phyloP scores from a whole-genome alignment of 2,888 invertebrate species.

The Drosophila ezoana region DNA sequence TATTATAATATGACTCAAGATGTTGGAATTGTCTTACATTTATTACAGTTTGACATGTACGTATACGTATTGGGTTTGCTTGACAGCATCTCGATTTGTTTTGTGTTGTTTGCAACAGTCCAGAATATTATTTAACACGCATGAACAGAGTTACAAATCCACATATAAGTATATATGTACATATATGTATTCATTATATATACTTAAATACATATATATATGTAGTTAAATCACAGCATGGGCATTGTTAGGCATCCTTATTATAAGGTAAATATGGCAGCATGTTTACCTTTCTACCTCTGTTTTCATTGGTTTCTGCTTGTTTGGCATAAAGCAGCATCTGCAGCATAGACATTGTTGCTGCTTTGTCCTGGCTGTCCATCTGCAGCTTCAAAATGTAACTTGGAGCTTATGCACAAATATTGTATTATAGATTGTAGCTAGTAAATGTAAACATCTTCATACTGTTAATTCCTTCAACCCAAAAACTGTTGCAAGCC shows the following conservation, averaged over 20 bases:
- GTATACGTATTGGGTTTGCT: conserved; percentile 8
- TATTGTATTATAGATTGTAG: conserved; percentile 1
- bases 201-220: background rate
- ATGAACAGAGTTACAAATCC: background rate
- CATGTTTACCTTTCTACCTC: conserved; percentile 30
- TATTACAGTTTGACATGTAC: background rate
- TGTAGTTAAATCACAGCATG: conserved; percentile 16
- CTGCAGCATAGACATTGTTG: background rate
- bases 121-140: conserved; percentile 1
- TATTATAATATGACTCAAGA: conserved; percentile 33
- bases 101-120: conserved; percentile 8
- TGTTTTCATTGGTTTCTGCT: conserved; percentile 25
- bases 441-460: background rate
- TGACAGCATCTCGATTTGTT: conserved; percentile 28
- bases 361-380: background rate
- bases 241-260: conserved; percentile 33
- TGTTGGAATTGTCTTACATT: conserved; percentile 5
- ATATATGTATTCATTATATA: background rate
- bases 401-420: background rate
- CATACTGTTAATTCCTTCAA: background rate
- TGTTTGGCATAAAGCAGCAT: conserved; percentile 17
- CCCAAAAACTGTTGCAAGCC: background rate
- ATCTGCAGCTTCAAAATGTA: background rate
- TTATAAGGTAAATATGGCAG: conserved; percentile 36
- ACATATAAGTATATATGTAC: background rate